These are phyloP conservation scores for Dasypus novemcinctus DNA, from an alignment of 2,113 vertebrate genomes.

Conservation along the genomic window DNA sequence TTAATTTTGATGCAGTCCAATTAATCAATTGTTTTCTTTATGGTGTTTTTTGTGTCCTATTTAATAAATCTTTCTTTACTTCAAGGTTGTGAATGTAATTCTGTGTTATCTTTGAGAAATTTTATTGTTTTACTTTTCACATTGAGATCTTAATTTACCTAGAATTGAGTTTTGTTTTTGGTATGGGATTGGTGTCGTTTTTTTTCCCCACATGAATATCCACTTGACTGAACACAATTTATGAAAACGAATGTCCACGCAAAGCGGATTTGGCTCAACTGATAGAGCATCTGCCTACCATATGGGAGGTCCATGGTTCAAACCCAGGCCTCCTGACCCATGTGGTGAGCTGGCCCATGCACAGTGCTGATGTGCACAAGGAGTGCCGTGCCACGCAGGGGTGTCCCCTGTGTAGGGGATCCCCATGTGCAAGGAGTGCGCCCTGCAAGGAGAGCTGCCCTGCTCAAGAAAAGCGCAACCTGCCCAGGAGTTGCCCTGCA, in stretches of 20 bases:
- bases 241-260: not conserved
- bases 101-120: not conserved
- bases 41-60: not conserved
- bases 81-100: not conserved
- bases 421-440: too few species aligned
- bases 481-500: too few species aligned
- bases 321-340: too few species aligned
- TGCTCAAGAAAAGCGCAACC: too few species aligned
- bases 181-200: not conserved
- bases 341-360: too few species aligned
- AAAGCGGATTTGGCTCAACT: too few species aligned
- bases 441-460: too few species aligned
- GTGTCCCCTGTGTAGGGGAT: too few species aligned
- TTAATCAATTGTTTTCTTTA: not conserved
- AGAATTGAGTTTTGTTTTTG: not conserved
- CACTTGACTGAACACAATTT: not conserved
- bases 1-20: not conserved
- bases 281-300: too few species aligned
- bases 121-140: not conserved
- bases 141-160: not conserved
- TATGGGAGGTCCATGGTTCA: too few species aligned
- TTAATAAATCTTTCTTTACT: not conserved
- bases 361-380: too few species aligned
- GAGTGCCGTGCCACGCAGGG: too few species aligned
- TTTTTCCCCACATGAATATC: not conserved